A percentile compares a stretch with the other conserved stretches of the same genome.
Conservation (phyloP, 2,888 invertebrate species). For the Oxystoma pomonae region DNA sequence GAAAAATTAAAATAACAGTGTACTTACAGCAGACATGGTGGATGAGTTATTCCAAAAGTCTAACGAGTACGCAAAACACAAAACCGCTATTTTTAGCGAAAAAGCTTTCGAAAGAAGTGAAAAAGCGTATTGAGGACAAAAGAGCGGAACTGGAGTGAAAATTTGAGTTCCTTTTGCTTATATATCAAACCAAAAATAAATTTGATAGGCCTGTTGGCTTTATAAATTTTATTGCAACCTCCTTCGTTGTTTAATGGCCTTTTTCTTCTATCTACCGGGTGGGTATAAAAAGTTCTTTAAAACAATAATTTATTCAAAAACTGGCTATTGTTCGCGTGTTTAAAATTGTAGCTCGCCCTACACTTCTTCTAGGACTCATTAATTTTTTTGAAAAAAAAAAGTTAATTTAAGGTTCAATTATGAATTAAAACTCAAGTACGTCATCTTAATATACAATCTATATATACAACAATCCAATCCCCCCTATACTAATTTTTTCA, state of each 20-base stretch:
- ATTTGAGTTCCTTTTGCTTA: constrained; percentile 10
- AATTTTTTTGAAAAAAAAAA: too few species aligned
- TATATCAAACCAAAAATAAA: constrained; percentile 22
- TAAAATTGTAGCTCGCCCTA: too few species aligned
- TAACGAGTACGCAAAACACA: not conserved
- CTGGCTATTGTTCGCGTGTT: too few species aligned
- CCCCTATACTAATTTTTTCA: too few species aligned
- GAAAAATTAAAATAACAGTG: too few species aligned
- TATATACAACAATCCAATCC: too few species aligned
- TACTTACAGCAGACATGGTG: constrained; percentile 7
- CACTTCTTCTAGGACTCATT: too few species aligned
- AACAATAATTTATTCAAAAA: too few species aligned
- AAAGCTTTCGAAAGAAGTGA: not conserved
- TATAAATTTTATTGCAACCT: constrained; percentile 20
- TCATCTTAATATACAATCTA: too few species aligned
- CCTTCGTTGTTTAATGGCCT: constrained; percentile 14
- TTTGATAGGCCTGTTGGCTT: constrained; percentile 16
- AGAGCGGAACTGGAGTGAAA: constrained; percentile 2
- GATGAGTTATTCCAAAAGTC: not conserved
- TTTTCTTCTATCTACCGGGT: constrained; percentile 7
- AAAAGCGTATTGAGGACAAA: not conserved
- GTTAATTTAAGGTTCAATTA: too few species aligned
- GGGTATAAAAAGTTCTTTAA: constrained; percentile 3
- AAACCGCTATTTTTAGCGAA: not conserved
- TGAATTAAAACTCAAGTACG: too few species aligned